Percentiles rank a stretch among this genome's conserved stretches.
Evolutionary conservation across 2,888 invertebrate genomes (phyloP).

Genomic region (Mactromeris polynyma): DNA sequence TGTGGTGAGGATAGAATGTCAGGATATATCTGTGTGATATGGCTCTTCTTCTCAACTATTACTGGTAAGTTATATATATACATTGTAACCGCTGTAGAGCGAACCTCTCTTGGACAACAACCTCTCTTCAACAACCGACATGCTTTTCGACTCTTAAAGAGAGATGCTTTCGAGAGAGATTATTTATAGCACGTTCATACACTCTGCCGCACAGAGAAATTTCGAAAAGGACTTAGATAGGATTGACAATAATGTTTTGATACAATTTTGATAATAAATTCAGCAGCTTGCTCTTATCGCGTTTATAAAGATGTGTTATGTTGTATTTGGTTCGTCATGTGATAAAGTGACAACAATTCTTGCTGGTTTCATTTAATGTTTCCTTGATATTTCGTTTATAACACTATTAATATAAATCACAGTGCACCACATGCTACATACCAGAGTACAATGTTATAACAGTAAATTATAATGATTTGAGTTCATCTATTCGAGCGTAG

Average conservation of each 20-base stretch:
- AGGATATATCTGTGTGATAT: constrained; percentile 41
- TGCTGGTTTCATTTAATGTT: neutral
- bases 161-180: too few species aligned
- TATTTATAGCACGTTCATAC: too few species aligned
- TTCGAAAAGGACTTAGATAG: too few species aligned
- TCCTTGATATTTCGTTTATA: neutral
- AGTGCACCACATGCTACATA: neutral
- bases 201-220: too few species aligned
- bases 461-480: too few species aligned
- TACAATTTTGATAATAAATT: neutral
- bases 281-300: neutral
- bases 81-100: neutral
- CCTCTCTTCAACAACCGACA: too few species aligned
- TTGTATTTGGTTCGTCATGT: neutral
- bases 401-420: too few species aligned
- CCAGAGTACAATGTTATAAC: too few species aligned
- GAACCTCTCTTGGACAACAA: too few species aligned
- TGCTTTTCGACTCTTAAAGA: too few species aligned
- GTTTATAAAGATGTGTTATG: neutral
- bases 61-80: constrained; percentile 44
- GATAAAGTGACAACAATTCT: neutral
- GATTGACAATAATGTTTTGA: too few species aligned
- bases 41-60: constrained; percentile 31
- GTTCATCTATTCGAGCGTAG: too few species aligned
- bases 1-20: constrained; percentile 35